A percentile compares a stretch with the other conserved stretches of the same genome.
phyloP scores from a whole-genome alignment of 2,113 vertebrate species.

The Thunnus thynnus region DNA sequence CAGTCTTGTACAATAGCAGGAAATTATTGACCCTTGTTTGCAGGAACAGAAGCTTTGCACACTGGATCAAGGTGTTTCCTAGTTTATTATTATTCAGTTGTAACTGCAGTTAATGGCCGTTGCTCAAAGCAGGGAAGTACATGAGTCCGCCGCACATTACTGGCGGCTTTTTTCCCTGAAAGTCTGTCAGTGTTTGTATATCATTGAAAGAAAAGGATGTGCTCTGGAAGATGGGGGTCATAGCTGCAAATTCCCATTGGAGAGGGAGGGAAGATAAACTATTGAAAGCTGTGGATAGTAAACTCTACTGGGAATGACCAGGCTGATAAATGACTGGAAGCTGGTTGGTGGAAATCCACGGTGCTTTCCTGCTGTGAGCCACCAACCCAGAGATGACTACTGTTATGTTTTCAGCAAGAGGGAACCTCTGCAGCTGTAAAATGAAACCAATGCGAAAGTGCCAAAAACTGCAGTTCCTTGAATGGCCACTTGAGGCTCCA shows the following conservation, averaged over 20 bases:
- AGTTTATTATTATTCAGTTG: neutral
- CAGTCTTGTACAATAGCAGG: conserved; percentile 2
- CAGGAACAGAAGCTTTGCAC: neutral
- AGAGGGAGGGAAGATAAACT: neutral
- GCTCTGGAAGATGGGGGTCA: neutral
- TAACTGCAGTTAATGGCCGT: too few species aligned
- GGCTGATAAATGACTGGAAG: neutral
- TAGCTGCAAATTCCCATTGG: neutral
- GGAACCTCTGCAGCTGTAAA: too few species aligned
- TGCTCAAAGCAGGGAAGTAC: neutral
- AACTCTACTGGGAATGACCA: neutral
- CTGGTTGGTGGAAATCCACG: neutral
- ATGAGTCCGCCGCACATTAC: neutral
- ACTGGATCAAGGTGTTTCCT: neutral
- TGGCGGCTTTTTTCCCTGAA: neutral
- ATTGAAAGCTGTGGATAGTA: too few species aligned
- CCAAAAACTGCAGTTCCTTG: too few species aligned
- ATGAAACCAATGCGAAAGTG: too few species aligned
- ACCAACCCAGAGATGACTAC: too few species aligned
- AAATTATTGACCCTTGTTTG: neutral
- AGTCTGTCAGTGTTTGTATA: neutral
- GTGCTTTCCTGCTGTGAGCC: too few species aligned
- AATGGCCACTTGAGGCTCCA: too few species aligned
- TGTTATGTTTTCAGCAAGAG: too few species aligned
- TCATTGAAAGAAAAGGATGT: neutral